phyloP scores from a whole-genome alignment of 2,888 invertebrate species.

The Synanthedon formicaeformis region DNA sequence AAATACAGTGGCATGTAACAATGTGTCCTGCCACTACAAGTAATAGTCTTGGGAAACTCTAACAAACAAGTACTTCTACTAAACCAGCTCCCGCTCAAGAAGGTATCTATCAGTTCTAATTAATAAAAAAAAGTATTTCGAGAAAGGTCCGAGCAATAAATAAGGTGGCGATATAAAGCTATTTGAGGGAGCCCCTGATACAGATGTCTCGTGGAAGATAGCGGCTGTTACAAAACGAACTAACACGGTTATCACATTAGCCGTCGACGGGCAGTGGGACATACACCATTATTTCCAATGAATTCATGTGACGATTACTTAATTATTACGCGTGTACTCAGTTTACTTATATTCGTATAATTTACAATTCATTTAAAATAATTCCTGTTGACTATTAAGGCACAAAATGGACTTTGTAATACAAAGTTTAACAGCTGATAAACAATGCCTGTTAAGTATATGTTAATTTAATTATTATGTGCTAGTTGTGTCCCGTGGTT shows the following conservation, averaged over 20 bases:
- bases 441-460: too few relatives aligned
- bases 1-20: too few relatives aligned
- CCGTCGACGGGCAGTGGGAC: slow-evolving; percentile 30
- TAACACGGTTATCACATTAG: slow-evolving; percentile 67
- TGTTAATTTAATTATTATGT: too few relatives aligned
- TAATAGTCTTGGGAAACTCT: neutral
- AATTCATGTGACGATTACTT: too few relatives aligned
- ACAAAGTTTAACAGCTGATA: too few relatives aligned
- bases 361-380: too few relatives aligned
- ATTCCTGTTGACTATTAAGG: too few relatives aligned
- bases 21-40: too few relatives aligned
- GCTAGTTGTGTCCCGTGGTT: too few relatives aligned
- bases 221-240: slow-evolving; percentile 54
- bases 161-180: slow-evolving; percentile 58
- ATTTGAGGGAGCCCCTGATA: slow-evolving; percentile 60
- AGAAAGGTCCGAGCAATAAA: slow-evolving; percentile 51
- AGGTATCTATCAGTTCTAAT: neutral
- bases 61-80: slow-evolving; percentile 4
- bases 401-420: too few relatives aligned
- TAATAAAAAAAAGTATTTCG: slow-evolving; percentile 19
- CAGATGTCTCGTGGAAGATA: slow-evolving; percentile 60
- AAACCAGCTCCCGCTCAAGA: neutral
- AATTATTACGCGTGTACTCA: too few relatives aligned
- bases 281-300: slow-evolving; percentile 7
- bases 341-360: too few relatives aligned